These are phyloP conservation scores for Pristionchus entomophagus DNA, from an alignment of 2,888 invertebrate species.

Conservation along the genomic window DNA sequence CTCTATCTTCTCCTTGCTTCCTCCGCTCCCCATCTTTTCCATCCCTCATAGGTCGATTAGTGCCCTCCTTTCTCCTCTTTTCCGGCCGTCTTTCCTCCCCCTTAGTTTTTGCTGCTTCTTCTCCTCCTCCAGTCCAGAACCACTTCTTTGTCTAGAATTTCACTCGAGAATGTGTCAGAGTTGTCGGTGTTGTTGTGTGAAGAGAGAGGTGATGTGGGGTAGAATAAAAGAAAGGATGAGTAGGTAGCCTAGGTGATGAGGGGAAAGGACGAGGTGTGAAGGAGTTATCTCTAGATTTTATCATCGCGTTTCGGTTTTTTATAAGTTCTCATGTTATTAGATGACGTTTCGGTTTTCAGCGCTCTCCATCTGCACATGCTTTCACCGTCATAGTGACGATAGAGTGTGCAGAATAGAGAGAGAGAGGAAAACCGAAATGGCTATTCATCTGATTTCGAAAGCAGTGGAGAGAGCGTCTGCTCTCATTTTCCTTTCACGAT, in stretches of 20 bases:
- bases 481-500: background rate
- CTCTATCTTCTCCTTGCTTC: background rate
- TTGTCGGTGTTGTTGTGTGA: background rate
- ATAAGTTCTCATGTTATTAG: background rate
- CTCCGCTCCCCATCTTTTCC: background rate
- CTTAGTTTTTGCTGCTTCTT: background rate
- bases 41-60: slow-evolving; percentile 37
- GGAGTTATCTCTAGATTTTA: background rate
- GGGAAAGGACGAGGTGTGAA: background rate
- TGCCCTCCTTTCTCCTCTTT: slow-evolving; percentile 1
- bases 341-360: background rate
- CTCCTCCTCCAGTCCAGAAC: background rate
- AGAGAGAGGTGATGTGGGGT: background rate
- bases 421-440: background rate
- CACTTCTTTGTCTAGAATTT: background rate
- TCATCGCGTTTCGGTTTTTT: background rate
- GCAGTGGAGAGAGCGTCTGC: background rate
- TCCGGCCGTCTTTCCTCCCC: background rate
- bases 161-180: background rate
- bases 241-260: slow-evolving; percentile 18
- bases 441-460: background rate
- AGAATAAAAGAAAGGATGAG: slow-evolving; percentile 7
- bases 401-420: too few species aligned
- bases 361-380: too few species aligned
- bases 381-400: too few species aligned